These are phyloP conservation scores for Eupithecia exiguata DNA, from an alignment of 2,888 invertebrate genomes.

Conservation along the genomic window DNA sequence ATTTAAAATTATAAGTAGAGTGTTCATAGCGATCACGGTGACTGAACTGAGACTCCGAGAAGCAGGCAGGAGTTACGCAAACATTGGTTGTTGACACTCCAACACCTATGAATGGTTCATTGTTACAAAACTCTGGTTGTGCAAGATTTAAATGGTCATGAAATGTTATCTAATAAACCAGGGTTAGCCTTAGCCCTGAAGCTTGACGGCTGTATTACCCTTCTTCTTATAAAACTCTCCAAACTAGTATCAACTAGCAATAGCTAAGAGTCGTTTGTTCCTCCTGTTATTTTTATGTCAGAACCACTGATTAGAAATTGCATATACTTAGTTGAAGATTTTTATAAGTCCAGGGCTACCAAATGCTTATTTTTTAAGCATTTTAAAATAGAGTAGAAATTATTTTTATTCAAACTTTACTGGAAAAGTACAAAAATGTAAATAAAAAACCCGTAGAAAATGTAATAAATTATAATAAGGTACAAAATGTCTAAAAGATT, in stretches of 20 bases:
- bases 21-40: conserved; percentile 29
- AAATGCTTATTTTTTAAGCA: background rate
- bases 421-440: background rate
- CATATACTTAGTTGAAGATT: background rate
- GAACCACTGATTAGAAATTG: too few relatives aligned
- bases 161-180: background rate
- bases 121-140: conserved; percentile 32
- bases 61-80: conserved; percentile 20
- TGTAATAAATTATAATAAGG: conserved; percentile 23
- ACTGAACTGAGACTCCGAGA: conserved; percentile 20
- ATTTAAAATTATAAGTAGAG: conserved; percentile 10
- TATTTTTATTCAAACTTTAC: background rate
- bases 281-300: background rate
- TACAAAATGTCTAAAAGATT: conserved; percentile 29
- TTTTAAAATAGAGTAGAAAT: background rate
- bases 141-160: conserved; percentile 13
- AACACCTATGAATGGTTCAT: conserved; percentile 24
- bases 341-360: background rate
- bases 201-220: background rate
- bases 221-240: background rate
- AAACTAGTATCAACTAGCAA: background rate
- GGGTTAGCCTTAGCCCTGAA: background rate
- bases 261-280: background rate
- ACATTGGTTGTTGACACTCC: conserved; percentile 28
- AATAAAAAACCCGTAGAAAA: background rate